Base-by-base conservation (phyloP, 2,797 vertebrate species). In the Amniataba percoides region DNA sequence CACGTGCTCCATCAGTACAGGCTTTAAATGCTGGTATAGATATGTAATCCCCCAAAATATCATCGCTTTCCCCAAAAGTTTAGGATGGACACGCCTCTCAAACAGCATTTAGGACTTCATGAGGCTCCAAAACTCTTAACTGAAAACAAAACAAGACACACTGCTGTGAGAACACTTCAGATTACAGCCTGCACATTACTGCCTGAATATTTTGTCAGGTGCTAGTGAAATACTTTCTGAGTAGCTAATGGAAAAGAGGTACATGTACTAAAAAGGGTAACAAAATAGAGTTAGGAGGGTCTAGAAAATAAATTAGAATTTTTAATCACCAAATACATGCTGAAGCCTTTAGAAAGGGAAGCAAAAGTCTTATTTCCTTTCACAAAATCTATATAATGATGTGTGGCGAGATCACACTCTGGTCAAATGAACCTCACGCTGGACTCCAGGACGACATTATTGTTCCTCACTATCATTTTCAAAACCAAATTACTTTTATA, bases 1-100 rank as follows among this genome's bases (percentile, higher is more conserved):
- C 57, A 42, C 36, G 60, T 16, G 45, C n/a, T 68, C 53, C 55
- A 74, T 77, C 65, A 46, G 78, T 83, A 65, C 8, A 27, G 23
- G 34, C 58, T 73, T 40, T 61, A 31, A 68, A 61, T 49, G 52
- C 14, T 27, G 39, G 63, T 62, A 21, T 45, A 49, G 66, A 65
- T 74, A 14, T 39, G n/a, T 51, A 34, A 21, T 49, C 34, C 21
- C 12, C 7, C 3, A 36, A 60, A 56, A 66, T 43, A 53, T 48
- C 14, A 19, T 19, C 1, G 10, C 19, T 45, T 36, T 51, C 3
- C 9, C 3, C 0, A n/a, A 10, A 16, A n/a, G 16, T 39, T 27
- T 27, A 10, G 27, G 16, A 5, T 53, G 42, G 21, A 39, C 12
- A 61, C 0, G 4, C 43, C 21, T 40, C 48, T 2, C 27, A 60